Evolutionary conservation across 2,888 invertebrate genomes (phyloP).

Genomic region (Aspidiotus destructor): DNA sequence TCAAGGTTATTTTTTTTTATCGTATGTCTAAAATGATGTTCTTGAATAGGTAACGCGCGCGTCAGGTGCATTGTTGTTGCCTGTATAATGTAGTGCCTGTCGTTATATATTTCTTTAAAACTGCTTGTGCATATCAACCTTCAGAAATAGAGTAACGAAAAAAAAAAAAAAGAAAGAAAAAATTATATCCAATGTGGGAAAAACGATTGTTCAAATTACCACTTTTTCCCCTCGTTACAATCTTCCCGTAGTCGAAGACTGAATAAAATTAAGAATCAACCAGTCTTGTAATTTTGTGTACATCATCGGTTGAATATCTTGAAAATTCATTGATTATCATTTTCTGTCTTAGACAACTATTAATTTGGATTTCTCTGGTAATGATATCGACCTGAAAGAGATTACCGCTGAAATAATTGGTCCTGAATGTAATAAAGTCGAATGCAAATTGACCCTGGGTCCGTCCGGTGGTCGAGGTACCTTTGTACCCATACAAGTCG

Average conservation of each 20-base stretch:
- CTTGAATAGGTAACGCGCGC: constrained; percentile 5
- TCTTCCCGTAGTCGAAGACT: too few species aligned
- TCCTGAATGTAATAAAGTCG: constrained; percentile 58
- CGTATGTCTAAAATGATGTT: not conserved
- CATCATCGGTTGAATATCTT: too few species aligned
- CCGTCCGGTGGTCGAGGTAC: constrained; percentile 67
- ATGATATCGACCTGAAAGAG: constrained; percentile 60
- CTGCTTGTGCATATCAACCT: too few species aligned
- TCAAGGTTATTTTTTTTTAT: constrained; percentile 5
- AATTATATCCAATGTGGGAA: too few species aligned
- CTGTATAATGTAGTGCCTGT: not conserved
- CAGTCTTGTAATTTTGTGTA: too few species aligned
- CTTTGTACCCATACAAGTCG: constrained; percentile 80
- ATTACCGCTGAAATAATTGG: constrained; percentile 68
- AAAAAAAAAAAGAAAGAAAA: too few species aligned
- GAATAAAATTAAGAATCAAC: too few species aligned
- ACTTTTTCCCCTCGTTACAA: too few species aligned
- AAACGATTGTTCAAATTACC: too few species aligned
- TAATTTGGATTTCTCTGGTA: constrained; percentile 61
- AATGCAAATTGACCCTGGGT: constrained; percentile 51
- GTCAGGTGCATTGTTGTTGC: constrained; percentile 3
- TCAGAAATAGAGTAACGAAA: too few species aligned
- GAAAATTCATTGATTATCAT: too few species aligned
- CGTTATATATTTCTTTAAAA: not conserved
- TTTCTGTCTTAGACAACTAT: constrained; percentile 57